Evolutionary conservation across 2,797 vertebrate genomes (phyloP).

Genomic region (Sciurus vulgaris): DNA sequence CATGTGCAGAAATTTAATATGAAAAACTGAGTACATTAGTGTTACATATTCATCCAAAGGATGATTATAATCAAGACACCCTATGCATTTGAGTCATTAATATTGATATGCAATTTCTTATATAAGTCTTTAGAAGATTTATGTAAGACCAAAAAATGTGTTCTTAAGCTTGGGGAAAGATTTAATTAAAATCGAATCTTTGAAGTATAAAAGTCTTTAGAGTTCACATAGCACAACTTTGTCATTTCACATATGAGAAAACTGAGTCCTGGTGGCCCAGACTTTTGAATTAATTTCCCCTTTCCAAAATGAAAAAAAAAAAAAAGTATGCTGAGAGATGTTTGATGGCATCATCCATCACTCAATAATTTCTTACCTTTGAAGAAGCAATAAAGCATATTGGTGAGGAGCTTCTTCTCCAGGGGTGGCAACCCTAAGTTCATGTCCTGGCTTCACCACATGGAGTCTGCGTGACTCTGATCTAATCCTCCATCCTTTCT

Average conservation of each 20-base stretch:
- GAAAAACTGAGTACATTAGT: slow-evolving; percentile 10
- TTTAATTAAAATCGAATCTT: slow-evolving; percentile 77
- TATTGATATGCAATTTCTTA: slow-evolving; percentile 62
- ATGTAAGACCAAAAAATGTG: slow-evolving; percentile 66
- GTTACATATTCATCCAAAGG: slow-evolving; percentile 61
- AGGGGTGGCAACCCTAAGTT: background rate
- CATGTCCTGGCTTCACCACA: background rate
- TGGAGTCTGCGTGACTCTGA: background rate
- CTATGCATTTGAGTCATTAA: slow-evolving; percentile 64
- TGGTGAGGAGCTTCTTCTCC: background rate
- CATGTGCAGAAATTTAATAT: slow-evolving; percentile 52
- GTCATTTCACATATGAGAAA: slow-evolving; percentile 53
- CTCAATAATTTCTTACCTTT: background rate
- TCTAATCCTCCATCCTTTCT: background rate
- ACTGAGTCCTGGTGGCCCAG: background rate
- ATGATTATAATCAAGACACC: slow-evolving; percentile 65
- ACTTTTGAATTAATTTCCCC: background rate
- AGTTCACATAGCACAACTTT: slow-evolving; percentile 14
- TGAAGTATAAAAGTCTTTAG: slow-evolving; percentile 6
- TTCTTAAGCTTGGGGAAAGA: slow-evolving; percentile 63
- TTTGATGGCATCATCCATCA: background rate
- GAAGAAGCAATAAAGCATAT: background rate
- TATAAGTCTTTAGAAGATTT: slow-evolving; percentile 66
- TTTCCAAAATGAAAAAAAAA: slow-evolving; percentile 4
- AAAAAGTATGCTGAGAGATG: background rate